Evolutionary conservation across 2,113 vertebrate genomes (phyloP).

Genomic region (Leptosomus discolor): DNA sequence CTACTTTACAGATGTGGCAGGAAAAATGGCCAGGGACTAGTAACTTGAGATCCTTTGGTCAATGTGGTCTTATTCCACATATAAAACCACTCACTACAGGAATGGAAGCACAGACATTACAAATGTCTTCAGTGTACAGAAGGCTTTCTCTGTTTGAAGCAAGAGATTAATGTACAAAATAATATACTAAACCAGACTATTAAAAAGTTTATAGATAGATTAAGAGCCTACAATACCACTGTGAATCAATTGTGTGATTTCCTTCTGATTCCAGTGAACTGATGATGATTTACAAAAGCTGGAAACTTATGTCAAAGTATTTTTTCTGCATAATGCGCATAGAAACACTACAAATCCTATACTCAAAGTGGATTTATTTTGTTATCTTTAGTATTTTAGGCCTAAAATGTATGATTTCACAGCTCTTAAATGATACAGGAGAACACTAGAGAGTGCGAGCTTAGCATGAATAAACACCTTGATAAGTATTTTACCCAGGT

Average conservation of each 20-base stretch:
- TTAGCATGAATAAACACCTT: not conserved
- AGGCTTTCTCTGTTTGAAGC: slow-evolving; percentile 5
- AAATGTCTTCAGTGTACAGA: slow-evolving; percentile 12
- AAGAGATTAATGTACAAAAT: slow-evolving; percentile 21
- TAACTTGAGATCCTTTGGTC: not conserved
- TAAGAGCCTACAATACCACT: not conserved
- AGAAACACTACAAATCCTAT: not conserved
- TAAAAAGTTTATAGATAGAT: not conserved
- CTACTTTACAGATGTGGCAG: not conserved
- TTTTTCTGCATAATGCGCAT: not conserved
- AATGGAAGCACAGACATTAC: slow-evolving; percentile 18
- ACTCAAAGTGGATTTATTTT: not conserved
- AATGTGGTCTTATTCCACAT: slow-evolving; percentile 41
- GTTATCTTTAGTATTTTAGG: not conserved
- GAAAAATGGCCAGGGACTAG: not conserved
- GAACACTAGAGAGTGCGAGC: not conserved
- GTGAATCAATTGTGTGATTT: not conserved
- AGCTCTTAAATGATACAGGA: not conserved
- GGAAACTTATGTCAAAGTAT: not conserved
- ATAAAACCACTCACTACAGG: slow-evolving; percentile 36
- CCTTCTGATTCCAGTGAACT: not conserved
- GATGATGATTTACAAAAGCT: not conserved
- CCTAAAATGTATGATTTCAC: not conserved
- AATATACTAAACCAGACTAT: not conserved
- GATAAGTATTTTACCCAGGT: not conserved